Evolutionary conservation across 2,797 vertebrate genomes (phyloP), one percentile per base, ranked within the genome.

Genomic region (Eutrigla gurnardus): DNA sequence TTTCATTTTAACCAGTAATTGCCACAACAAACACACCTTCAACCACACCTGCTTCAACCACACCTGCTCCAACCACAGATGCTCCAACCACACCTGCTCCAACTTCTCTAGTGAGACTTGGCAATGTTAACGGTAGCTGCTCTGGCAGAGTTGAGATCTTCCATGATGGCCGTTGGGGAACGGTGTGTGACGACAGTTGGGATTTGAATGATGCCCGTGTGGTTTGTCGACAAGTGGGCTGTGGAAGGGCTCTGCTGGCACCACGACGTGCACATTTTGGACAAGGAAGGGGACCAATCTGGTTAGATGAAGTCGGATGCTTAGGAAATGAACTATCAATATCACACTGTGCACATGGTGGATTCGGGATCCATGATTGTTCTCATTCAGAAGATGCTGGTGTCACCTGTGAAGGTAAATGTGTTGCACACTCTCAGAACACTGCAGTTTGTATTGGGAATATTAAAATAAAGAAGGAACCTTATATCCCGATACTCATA

Each of bases 401-500:
- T 17, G 71, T 59, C 25, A 7, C 25, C 17, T 66, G 53, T 59
- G 37, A 36, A 52, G 54, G 71, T 64, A 60, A 39, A 3, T 63
- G 8, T 10, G 11, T 57, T 25, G 25, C 25, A 25, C 25, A 25
- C 25, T 1, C 25, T 25, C 25, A 25, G 25, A 1, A 25, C 25
- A 25, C 25, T 25, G 25, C 25, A 25, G 1, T 25, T 25, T 25
- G 25, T 25, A 25, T 25, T 25, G 25, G 25, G 25, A 25, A 25
- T 25, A 25, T 25, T 25, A 25, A 25, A 25, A 25, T 25, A 25
- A 2, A 25, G 25, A 25, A 25, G 25, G 25, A 25, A 25, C 25
- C 25, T 25, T 25, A 25, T 25, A 25, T 25, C 25, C 25, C 25
- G 25, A 25, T 25, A 25, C 25, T 25, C 25, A 25, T 25, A 25